phyloP scores from a whole-genome alignment of 92 coral and sea anemone species.

The Plumapathes pennacea region DNA sequence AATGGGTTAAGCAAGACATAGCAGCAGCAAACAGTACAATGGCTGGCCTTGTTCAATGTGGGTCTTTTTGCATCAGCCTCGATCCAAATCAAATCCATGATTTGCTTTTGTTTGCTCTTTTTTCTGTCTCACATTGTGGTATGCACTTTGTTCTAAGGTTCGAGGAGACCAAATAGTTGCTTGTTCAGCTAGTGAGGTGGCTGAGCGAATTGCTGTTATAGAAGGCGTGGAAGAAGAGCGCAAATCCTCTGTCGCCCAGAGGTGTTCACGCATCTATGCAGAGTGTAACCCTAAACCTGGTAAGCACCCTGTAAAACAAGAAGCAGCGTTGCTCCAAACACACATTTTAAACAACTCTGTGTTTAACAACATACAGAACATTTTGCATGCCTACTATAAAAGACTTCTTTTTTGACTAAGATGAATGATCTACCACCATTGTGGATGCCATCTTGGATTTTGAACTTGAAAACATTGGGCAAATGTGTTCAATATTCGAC shows the following conservation, averaged over 20 bases:
- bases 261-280: constrained; percentile 94
- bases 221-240: constrained; percentile 91
- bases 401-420: no score
- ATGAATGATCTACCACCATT: no score
- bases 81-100: neutral
- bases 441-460: no score
- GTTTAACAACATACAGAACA: no score
- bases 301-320: constrained; percentile 2
- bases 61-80: no score
- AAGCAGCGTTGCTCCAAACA: neutral
- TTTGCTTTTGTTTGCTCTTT: neutral
- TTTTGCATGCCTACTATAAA: no score
- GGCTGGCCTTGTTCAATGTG: neutral
- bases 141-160: constrained; percentile 43
- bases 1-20: no score
- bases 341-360: no score
- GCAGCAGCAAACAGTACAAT: no score
- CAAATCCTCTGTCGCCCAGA: constrained; percentile 77
- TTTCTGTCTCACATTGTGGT: neutral
- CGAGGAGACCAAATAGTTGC: constrained; percentile 96
- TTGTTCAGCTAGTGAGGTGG: constrained; percentile 88
- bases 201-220: constrained; percentile 89
- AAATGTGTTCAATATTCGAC: no score
- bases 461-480: no score
- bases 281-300: constrained; percentile 98